Evolutionary conservation across 1,140 invertebrate genomes (phyloP).

Genomic region (Andricus grossulariae): DNA sequence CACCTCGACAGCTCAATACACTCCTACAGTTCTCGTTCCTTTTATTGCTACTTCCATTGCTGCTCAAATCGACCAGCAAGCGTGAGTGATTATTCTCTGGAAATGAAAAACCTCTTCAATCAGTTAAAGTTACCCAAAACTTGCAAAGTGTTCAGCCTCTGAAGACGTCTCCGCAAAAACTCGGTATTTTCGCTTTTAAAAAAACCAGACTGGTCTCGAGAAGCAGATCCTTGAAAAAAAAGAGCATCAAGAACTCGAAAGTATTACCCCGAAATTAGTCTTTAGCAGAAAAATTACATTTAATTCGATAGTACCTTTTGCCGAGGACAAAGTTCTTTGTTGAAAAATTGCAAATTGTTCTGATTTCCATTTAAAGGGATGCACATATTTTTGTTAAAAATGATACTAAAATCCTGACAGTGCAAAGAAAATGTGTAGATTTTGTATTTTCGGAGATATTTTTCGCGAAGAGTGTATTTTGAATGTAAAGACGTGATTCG

Average conservation of each 20-base stretch:
- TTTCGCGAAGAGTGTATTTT: not conserved
- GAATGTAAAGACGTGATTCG: not conserved
- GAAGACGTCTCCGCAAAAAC: slow-evolving; percentile 5
- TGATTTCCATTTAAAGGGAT: not conserved
- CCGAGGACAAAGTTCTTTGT: not conserved
- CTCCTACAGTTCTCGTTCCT: slow-evolving; percentile 27
- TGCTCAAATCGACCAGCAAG: slow-evolving; percentile 12
- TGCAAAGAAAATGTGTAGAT: not conserved
- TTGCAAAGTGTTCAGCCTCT: not conserved
- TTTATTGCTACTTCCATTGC: slow-evolving; percentile 10
- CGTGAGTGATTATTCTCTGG: not conserved
- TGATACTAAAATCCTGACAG: slow-evolving; percentile 10
- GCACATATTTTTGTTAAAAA: not conserved
- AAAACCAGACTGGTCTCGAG: not conserved
- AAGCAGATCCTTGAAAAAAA: slow-evolving; percentile 16
- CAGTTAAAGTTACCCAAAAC: not conserved
- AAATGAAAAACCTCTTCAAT: not conserved
- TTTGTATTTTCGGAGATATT: not conserved
- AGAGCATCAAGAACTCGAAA: not conserved
- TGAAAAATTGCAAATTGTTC: not conserved
- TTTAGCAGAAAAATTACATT: not conserved
- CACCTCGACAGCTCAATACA: slow-evolving; percentile 13
- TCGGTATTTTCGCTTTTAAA: not conserved
- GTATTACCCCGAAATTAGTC: not conserved
- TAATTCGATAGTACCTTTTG: not conserved